Percentiles rank a stretch among this genome's conserved stretches.
Conservation (phyloP, 2,888 invertebrate genomes). For the Epinotia demarniana region DNA sequence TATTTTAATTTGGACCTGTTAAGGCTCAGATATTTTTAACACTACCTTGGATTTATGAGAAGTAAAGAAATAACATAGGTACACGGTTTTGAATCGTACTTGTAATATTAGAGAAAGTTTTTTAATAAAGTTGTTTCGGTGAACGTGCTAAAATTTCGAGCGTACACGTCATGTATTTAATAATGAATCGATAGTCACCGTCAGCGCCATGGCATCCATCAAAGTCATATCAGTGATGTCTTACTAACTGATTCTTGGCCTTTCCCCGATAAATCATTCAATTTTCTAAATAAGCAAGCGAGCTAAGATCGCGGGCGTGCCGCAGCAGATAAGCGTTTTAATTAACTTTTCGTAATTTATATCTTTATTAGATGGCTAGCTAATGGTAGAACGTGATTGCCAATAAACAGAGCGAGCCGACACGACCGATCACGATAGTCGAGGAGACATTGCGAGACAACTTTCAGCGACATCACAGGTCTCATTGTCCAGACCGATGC, state of each 20-base stretch:
- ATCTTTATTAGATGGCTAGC: slow-evolving; percentile 76
- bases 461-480: slow-evolving; percentile 48
- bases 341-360: slow-evolving; percentile 82
- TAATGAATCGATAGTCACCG: slow-evolving; percentile 37
- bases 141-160: slow-evolving; percentile 19
- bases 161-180: slow-evolving; percentile 31
- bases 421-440: slow-evolving; percentile 68
- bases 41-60: background rate
- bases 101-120: slow-evolving; percentile 21
- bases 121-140: background rate
- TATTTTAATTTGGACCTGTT: background rate
- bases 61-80: background rate
- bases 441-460: slow-evolving; percentile 51
- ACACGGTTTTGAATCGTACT: slow-evolving; percentile 20
- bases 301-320: slow-evolving; percentile 58
- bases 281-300: slow-evolving; percentile 67
- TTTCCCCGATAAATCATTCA: slow-evolving; percentile 75
- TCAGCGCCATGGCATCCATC: slow-evolving; percentile 59
- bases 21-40: background rate
- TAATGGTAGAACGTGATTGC: slow-evolving; percentile 75
- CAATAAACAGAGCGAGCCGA: slow-evolving; percentile 61
- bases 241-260: slow-evolving; percentile 46
- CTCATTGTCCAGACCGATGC: slow-evolving; percentile 27
- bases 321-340: slow-evolving; percentile 76
- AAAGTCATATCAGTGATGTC: slow-evolving; percentile 52